A percentile compares a stretch with the other conserved stretches of the same genome.
These are phyloP conservation scores for Neuroterus valhalla DNA, from an alignment of 1,140 invertebrate species.

Conservation along the genomic window DNA sequence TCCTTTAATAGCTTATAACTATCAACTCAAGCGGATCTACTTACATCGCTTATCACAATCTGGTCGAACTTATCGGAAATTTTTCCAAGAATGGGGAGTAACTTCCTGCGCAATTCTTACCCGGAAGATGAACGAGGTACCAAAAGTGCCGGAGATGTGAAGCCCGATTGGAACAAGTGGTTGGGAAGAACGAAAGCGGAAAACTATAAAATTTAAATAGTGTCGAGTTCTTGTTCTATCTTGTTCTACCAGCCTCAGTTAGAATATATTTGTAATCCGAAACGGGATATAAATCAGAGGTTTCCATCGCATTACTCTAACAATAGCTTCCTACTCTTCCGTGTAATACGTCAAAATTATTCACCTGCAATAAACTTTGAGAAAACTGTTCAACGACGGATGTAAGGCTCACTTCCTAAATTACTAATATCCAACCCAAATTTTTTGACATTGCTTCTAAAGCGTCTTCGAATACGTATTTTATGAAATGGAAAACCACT, in stretches of 20 bases:
- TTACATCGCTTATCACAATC: slow-evolving; percentile 51
- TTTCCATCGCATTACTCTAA: neutral
- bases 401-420: no score
- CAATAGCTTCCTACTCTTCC: slow-evolving; percentile 1
- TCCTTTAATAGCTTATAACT: no score
- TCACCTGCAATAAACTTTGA: neutral
- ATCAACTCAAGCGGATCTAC: slow-evolving; percentile 43
- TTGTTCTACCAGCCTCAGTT: neutral
- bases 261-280: slow-evolving; percentile 8
- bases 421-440: no score
- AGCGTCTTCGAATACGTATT: no score
- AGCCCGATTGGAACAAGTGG: neutral
- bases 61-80: slow-evolving; percentile 38
- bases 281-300: neutral
- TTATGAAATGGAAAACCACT: no score
- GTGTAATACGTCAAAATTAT: neutral
- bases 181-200: slow-evolving; percentile 31
- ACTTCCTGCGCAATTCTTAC: slow-evolving; percentile 45
- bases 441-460: no score
- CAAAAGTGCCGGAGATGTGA: neutral
- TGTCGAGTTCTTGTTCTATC: slow-evolving; percentile 8
- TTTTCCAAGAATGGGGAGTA: slow-evolving; percentile 29
- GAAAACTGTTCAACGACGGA: no score
- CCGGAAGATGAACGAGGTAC: slow-evolving; percentile 42
- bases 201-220: slow-evolving; percentile 48